Base-by-base conservation (phyloP, 2,888 invertebrate species). In the Trissolcus japonicus region DNA sequence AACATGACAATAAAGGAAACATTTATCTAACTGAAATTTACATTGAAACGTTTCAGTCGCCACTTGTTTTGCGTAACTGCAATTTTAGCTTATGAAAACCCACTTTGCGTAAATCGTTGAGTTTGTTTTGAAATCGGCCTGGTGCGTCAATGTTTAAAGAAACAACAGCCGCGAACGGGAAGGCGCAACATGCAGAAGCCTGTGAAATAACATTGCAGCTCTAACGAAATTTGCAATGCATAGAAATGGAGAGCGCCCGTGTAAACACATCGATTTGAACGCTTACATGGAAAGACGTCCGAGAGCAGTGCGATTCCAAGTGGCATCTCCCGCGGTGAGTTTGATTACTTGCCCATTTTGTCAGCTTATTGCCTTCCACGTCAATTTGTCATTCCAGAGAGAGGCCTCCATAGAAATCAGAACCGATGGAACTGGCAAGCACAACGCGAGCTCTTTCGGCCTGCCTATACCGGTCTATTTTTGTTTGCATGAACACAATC, bases 321-420 rank as follows among this genome's bases (percentile, higher is more conserved):
- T 81, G 81, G 80, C 79, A 80, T 82, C 80, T 80, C 82, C 82
- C 80, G 82, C 78, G 74, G 82, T 51, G 82, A 80, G 74, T 69
- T 76, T 84, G 82, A 83, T 82, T 84, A 80, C 82, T 76, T 76
- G 78, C 69, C 80, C 81, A 80, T 83, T 83, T 82, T 82, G 82
- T 83, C 80, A 81, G 81, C 80, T 83, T 82, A 83, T 82, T 83
- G 82, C 80, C 80, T 78, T 79, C 76, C 76, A 80, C 78, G 81
- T 83, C 82, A 80, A 82, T 84, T 84, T 82, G 83, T 84, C 83
- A 82, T 83, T 82, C 78, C 76, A 66, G 35, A 7, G 35, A 35
- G 35, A 35, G 74, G 54, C 72, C 78, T 73, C 80, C 78, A 78
- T 78, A 80, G 82, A 80, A 78, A 81, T 77, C 78, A 73, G n/a